Evolutionary conservation across 2,113 vertebrate genomes (phyloP).

Genomic region (Etia nguti): DNA sequence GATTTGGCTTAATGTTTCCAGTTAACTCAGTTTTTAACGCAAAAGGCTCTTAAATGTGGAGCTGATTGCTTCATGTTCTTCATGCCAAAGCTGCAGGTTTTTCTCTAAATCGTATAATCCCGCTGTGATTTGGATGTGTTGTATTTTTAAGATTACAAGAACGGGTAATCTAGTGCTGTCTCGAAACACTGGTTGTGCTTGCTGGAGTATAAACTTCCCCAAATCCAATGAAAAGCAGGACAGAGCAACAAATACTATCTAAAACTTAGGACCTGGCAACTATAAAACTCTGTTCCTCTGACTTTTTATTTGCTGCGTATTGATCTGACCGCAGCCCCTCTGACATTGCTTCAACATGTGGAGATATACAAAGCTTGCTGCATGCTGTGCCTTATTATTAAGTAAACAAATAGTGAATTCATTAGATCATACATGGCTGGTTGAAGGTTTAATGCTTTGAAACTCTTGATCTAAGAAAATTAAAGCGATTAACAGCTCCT

Average conservation of each 20-base stretch:
- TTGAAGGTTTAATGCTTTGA: background rate
- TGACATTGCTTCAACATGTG: background rate
- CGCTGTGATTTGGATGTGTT: background rate
- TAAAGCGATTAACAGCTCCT: background rate
- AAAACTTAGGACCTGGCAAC: background rate
- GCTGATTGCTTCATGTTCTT: background rate
- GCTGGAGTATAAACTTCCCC: background rate
- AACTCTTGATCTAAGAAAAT: background rate
- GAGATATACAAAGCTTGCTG: background rate
- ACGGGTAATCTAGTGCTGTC: background rate
- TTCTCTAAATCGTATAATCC: background rate
- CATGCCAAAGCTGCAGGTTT: background rate
- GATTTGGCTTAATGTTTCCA: background rate
- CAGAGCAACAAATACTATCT: background rate
- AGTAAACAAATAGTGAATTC: background rate
- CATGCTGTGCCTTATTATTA: background rate
- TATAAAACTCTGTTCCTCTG: background rate
- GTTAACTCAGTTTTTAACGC: background rate
- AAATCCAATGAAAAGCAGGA: background rate
- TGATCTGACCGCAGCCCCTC: background rate
- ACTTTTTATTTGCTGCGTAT: background rate
- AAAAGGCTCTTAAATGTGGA: background rate
- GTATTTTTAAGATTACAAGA: background rate
- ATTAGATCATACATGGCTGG: background rate
- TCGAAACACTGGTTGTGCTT: background rate